Evolutionary conservation across 2,888 invertebrate species (phyloP), one percentile per base, ranked within the genome.

Genomic region (Pandemis corylana): DNA sequence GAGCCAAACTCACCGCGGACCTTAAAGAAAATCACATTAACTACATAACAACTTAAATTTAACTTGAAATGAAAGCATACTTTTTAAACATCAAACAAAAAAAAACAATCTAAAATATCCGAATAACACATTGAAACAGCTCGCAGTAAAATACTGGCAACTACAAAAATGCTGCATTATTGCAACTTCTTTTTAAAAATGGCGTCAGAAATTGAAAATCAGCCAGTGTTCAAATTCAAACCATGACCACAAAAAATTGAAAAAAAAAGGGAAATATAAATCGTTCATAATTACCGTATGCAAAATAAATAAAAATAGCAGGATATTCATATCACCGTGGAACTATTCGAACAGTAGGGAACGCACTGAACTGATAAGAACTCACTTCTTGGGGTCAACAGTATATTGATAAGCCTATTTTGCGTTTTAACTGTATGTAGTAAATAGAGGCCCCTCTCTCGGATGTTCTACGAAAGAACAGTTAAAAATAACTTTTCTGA

Each of bases 331-430:
- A 83, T 87, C 70, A 73, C 78, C 46, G 72, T 6, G 3, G 10
- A 80, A 87, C 84, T 75, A 78, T 85, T 85, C 82, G 13, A 87
- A 84, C 81, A 84, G 82, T 75, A 76, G 90, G 88, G 90, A 85
- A 79, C 63, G 72, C 59, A 75, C 74, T 49, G 12, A 61, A 42
- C 70, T 82, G 81, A 76, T 72, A 76, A 63, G 77, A 42, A 41
- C 70, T 53, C 75, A 68, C 82, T 77, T 78, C 80, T 78, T 68
- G 56, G 78, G 89, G 88, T 87, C 87, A 78, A 36, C 76, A 76
- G 77, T 59, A n/a, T 44, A 53, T 65, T 49, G 56, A 72, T 78
- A 84, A 79, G 77, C 77, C 78, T 64, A 65, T 73, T 73, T 73
- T 69, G 73, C 73, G 68, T 73, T 59, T 56, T 69, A 73, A 64